phyloP scores from a whole-genome alignment of 2,797 vertebrate species.

The Chaunax sp. region DNA sequence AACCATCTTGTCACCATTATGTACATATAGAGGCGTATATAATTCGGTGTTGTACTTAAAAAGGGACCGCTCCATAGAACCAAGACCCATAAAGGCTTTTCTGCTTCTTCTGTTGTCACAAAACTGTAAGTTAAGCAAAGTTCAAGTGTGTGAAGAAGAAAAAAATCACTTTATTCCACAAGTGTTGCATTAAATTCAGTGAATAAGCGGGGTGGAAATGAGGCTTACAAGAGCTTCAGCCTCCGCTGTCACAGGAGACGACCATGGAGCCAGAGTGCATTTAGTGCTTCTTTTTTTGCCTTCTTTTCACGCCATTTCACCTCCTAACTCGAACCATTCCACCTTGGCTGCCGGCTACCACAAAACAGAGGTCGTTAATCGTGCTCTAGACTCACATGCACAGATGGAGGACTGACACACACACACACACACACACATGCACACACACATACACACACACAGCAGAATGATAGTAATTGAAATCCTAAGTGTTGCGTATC shows the following conservation, averaged over 20 bases:
- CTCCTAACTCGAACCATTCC: conserved; percentile 80
- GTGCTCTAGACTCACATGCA: conserved; percentile 56
- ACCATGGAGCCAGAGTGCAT: conserved; percentile 62
- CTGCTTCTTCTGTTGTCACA: conserved; percentile 27
- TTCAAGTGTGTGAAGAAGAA: conserved; percentile 38
- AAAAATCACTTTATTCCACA: conserved; percentile 48
- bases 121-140: conserved; percentile 26
- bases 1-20: not conserved
- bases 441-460: conserved; percentile 8
- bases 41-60: too few species aligned
- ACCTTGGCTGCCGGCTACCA: conserved; percentile 67
- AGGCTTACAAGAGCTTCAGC: conserved; percentile 61
- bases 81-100: conserved; percentile 4
- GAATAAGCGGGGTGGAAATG: conserved; percentile 60
- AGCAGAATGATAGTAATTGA: conserved; percentile 71
- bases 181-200: conserved; percentile 63
- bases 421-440: not conserved
- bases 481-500: conserved; percentile 72
- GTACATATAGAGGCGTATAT: not conserved
- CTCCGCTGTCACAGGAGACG: conserved; percentile 62
- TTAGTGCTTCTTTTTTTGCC: conserved; percentile 39
- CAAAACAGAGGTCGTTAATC: conserved; percentile 72
- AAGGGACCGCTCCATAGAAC: not conserved
- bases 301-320: conserved; percentile 77
- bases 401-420: conserved; percentile 27